Conservation (phyloP, 2,113 vertebrate genomes). For the Ariopsis seemanni region DNA sequence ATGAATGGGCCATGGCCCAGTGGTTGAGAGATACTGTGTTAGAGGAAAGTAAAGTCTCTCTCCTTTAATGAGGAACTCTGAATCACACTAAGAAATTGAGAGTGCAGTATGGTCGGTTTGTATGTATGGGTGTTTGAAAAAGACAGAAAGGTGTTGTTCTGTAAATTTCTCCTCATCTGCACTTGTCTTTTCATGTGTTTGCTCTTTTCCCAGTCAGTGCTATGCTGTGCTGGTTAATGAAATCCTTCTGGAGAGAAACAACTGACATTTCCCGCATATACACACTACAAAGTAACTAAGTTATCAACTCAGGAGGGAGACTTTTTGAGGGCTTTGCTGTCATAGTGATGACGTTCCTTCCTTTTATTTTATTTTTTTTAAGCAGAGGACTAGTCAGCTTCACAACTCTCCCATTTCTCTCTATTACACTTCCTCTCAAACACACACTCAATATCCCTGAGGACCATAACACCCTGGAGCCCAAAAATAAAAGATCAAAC, state of each 20-base stretch:
- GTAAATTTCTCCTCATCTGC: neutral
- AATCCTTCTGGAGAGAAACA: neutral
- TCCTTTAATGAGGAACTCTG: too few relatives aligned
- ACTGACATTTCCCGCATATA: neutral
- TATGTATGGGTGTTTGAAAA: neutral
- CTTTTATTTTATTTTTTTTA: neutral
- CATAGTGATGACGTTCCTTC: constrained; percentile 6
- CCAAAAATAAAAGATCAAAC: constrained; percentile 53
- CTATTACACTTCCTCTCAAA: neutral
- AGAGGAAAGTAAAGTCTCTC: neutral
- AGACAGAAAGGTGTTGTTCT: neutral
- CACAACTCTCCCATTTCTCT: constrained; percentile 25
- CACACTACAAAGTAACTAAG: constrained; percentile 12
- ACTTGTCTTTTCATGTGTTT: neutral
- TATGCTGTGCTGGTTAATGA: neutral
- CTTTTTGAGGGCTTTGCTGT: constrained; percentile 24
- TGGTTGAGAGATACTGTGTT: neutral
- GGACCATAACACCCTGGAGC: constrained; percentile 46
- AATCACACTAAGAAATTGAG: neutral
- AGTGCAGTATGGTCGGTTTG: neutral
- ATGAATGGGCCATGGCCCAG: too few relatives aligned
- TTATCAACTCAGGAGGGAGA: constrained; percentile 27
- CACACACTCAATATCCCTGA: constrained; percentile 22
- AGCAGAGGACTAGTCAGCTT: constrained; percentile 33
- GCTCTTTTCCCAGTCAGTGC: neutral